These are phyloP conservation scores for Amiota communis DNA, from an alignment of 2,888 invertebrate species.

Conservation along the genomic window DNA sequence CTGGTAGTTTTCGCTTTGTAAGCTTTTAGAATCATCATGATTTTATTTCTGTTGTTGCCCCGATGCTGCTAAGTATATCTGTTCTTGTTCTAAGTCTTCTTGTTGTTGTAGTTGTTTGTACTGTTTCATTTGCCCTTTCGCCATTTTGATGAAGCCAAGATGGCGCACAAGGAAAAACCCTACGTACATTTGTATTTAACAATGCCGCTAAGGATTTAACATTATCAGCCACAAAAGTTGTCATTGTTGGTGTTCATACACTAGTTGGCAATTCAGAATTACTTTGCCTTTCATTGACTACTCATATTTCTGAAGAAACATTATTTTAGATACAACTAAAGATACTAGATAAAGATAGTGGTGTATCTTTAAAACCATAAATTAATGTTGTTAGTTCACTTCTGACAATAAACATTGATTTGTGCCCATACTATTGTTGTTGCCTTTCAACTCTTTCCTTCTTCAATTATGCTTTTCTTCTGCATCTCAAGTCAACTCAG, in stretches of 20 bases:
- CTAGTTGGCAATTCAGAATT: background rate
- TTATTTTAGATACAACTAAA: no score
- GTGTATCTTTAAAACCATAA: no score
- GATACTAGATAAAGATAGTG: no score
- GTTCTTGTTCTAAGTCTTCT: background rate
- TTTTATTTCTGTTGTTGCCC: slow-evolving; percentile 12
- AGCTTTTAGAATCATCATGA: background rate
- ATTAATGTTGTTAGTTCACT: no score
- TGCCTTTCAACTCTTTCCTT: no score
- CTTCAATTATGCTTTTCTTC: no score
- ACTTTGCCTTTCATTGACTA: no score
- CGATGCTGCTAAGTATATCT: background rate
- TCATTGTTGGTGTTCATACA: slow-evolving; percentile 34
- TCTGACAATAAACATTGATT: no score
- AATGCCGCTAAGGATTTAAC: slow-evolving; percentile 45
- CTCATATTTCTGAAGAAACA: no score
- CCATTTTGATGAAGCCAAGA: slow-evolving; percentile 63
- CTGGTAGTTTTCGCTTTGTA: background rate
- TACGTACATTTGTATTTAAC: slow-evolving; percentile 13
- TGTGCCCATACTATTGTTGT: no score
- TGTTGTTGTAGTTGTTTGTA: background rate
- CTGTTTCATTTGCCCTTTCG: background rate
- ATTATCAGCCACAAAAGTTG: slow-evolving; percentile 65
- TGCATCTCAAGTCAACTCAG: no score
- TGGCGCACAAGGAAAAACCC: slow-evolving; percentile 51